Conservation (phyloP, 2,888 invertebrate species). For the Agrilus cyanescens region DNA sequence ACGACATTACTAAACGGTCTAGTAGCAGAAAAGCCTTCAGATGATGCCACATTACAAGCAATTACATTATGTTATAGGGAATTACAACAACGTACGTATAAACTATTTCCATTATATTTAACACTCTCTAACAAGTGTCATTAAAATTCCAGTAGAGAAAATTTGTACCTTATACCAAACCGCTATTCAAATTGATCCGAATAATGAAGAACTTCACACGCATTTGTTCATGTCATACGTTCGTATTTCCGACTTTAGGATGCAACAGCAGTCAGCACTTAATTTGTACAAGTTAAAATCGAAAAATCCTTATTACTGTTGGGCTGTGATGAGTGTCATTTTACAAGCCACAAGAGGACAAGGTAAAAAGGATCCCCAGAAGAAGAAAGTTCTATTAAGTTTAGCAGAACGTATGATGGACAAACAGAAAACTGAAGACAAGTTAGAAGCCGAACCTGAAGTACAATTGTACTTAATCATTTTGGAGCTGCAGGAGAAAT, state of each 20-base stretch:
- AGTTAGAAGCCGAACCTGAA: slow-evolving; percentile 89
- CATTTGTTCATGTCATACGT: slow-evolving; percentile 96
- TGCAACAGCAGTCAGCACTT: slow-evolving; percentile 84
- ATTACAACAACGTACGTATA: slow-evolving; percentile 70
- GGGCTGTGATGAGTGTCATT: slow-evolving; percentile 95
- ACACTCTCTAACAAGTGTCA: too few species aligned
- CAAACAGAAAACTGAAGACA: slow-evolving; percentile 76
- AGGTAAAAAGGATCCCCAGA: slow-evolving; percentile 40
- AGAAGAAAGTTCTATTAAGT: slow-evolving; percentile 61
- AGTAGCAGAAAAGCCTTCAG: slow-evolving; percentile 69
- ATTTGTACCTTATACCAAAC: slow-evolving; percentile 84
- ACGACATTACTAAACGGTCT: slow-evolving; percentile 61
- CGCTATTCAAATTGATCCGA: slow-evolving; percentile 74
- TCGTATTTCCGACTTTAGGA: slow-evolving; percentile 75
- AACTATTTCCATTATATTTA: too few species aligned
- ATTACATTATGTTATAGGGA: slow-evolving; percentile 93
- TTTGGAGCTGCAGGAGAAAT: slow-evolving; percentile 67
- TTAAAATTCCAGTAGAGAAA: slow-evolving; percentile 58
- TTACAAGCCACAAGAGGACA: slow-evolving; percentile 55
- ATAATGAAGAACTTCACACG: slow-evolving; percentile 83
- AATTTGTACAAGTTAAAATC: slow-evolving; percentile 81
- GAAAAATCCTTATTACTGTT: slow-evolving; percentile 94
- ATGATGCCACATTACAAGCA: slow-evolving; percentile 89
- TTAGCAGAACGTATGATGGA: slow-evolving; percentile 90
- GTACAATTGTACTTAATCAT: slow-evolving; percentile 84